phyloP scores from a whole-genome alignment of 2,888 invertebrate genomes.

The Drepanosiphum platanoidis region DNA sequence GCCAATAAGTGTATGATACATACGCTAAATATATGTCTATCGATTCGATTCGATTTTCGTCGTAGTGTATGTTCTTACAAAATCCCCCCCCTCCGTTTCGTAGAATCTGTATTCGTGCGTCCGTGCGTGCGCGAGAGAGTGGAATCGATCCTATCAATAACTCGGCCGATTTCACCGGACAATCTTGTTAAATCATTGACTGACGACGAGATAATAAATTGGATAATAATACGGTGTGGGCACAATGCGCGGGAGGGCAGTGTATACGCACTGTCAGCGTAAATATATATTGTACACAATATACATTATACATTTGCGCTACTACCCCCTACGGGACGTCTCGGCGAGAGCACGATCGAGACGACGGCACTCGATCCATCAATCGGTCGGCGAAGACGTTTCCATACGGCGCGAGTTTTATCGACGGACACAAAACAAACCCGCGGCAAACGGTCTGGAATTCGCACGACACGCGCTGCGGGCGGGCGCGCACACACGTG shows the following conservation, averaged over 20 bases:
- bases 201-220: background rate
- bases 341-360: background rate
- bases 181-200: background rate
- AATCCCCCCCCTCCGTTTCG: no score
- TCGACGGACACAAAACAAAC: background rate
- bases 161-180: background rate
- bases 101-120: no score
- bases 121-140: no score
- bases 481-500: background rate
- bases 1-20: no score
- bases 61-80: no score
- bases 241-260: background rate
- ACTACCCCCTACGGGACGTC: background rate
- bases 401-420: background rate
- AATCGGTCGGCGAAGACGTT: background rate
- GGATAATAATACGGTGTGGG: background rate
- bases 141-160: background rate
- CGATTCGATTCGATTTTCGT: no score
- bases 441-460: no score
- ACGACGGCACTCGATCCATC: background rate
- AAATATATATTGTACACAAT: background rate
- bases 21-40: no score
- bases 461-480: no score
- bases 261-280: background rate
- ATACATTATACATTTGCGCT: background rate